Evolutionary conservation across 2,113 vertebrate species (phyloP).

Genomic region (Brevimyrus niger): DNA sequence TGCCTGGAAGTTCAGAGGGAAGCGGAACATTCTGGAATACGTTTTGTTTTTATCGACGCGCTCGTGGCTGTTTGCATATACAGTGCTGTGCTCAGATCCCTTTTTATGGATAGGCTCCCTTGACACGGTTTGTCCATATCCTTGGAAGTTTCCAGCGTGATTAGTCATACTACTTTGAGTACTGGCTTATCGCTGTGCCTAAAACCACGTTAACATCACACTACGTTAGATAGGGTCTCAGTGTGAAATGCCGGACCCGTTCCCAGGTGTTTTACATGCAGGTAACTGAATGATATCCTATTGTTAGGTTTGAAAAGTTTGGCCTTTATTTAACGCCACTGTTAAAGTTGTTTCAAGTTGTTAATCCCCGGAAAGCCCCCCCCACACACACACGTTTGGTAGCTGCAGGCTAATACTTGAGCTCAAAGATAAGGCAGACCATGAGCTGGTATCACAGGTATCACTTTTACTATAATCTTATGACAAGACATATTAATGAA

Average conservation of each 20-base stretch:
- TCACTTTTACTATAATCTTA: neutral
- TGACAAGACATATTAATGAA: neutral
- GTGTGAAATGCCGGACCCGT: neutral
- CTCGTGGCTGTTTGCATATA: neutral
- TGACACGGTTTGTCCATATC: neutral
- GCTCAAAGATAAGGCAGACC: neutral
- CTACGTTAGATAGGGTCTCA: neutral
- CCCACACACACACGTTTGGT: neutral
- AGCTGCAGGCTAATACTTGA: neutral
- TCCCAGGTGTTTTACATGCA: neutral
- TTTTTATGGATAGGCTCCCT: neutral
- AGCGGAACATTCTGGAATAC: neutral
- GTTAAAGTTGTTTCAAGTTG: neutral
- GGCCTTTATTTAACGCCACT: neutral
- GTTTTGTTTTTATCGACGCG: neutral
- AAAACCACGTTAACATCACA: neutral
- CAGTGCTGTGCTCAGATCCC: neutral
- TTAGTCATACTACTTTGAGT: neutral
- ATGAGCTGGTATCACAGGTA: neutral
- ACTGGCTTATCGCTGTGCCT: neutral
- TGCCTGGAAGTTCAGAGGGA: neutral
- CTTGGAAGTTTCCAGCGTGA: neutral
- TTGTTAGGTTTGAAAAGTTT: neutral
- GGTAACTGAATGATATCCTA: neutral
- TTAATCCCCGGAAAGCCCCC: neutral